Percentiles rank a stretch among this genome's conserved stretches.
Conservation (phyloP, 2,888 invertebrate genomes). For the Cheilosia pagana region DNA sequence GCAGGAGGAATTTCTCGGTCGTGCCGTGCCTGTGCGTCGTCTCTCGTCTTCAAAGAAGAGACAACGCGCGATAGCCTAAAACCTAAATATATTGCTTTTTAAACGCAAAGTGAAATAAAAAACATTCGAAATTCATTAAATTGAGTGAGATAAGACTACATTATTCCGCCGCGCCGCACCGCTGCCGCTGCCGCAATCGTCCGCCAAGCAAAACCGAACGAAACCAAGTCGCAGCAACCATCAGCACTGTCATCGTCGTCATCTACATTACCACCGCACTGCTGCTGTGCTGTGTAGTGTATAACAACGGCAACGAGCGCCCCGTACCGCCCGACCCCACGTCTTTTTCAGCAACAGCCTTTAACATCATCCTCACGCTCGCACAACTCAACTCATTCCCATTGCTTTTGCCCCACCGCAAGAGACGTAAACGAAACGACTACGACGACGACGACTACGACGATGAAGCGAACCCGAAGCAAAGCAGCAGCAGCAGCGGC, state of each 20-base stretch:
- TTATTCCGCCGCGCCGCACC: slow-evolving; percentile 59
- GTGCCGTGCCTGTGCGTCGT: slow-evolving; percentile 16
- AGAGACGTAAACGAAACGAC: slow-evolving; percentile 71
- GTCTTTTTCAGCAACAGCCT: neutral
- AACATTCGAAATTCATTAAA: slow-evolving; percentile 73
- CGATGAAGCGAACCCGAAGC: slow-evolving; percentile 67
- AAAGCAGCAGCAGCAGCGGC: slow-evolving; percentile 53
- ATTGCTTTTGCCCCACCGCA: slow-evolving; percentile 37
- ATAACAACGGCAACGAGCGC: slow-evolving; percentile 47
- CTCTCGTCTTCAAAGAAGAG: neutral
- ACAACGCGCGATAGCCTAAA: slow-evolving; percentile 36
- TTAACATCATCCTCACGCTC: slow-evolving; percentile 11
- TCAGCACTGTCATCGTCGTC: slow-evolving; percentile 74
- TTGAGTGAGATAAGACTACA: slow-evolving; percentile 75
- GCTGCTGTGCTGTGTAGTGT: slow-evolving; percentile 51
- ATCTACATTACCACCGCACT: slow-evolving; percentile 71
- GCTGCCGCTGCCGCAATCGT: slow-evolving; percentile 14
- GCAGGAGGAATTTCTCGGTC: neutral
- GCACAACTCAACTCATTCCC: slow-evolving; percentile 22
- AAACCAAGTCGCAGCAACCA: slow-evolving; percentile 58
- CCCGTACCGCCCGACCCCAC: neutral
- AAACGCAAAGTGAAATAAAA: slow-evolving; percentile 70
- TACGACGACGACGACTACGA: slow-evolving; percentile 38
- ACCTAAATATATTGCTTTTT: slow-evolving; percentile 72
- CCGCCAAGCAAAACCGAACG: slow-evolving; percentile 22